Base-by-base conservation (phyloP, 1,140 invertebrate species). In the Papilio aristodemus region DNA sequence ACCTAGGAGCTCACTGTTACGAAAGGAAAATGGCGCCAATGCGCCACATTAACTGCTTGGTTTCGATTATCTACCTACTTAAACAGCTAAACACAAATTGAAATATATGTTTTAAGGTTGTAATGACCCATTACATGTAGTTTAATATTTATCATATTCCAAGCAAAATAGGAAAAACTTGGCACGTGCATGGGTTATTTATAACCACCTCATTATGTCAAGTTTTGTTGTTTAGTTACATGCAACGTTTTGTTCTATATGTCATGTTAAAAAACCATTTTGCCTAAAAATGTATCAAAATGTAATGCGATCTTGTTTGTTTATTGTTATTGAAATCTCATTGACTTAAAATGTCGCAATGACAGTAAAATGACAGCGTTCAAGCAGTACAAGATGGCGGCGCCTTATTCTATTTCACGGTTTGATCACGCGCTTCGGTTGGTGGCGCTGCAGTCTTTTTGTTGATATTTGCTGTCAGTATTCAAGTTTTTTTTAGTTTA, bases 1-100 rank as follows among this genome's bases (percentile, higher is more conserved):
- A 90, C 75, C 80, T 67, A 75, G 71, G 70, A 80, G 79, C 78
- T 77, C 79, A 74, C 77, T 78, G 76, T 79, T 75, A 59, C 71
- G 69, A 90, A 91, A 89, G 79, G 85, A 92, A 92, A 92, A 92
- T 92, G 91, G 91, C 91, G 91, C 90, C 91, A 92, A 91, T 80
- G 79, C 81, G 79, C 78, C 82, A 81, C 80, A 82, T 81, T 76
- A 67, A 60, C 54, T 62, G 67, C 63, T 54, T 73, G 43, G 66
- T 71, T 71, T 70, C 75, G 70, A 70, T 80, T 80, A 77, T 77
- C 71, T 75, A 72, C 71, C 67, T 32, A 19, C 64, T 37, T 70
- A 54, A 60, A 46, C 68, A 69, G 19, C 57, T 38, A 68, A 43
- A 27, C 14, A 60, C 32, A 66, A 39, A 62, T 57, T 22, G 36